These are phyloP conservation scores for Notarius quadriscutis DNA, from an alignment of 2,113 vertebrate species.

Conservation along the genomic window DNA sequence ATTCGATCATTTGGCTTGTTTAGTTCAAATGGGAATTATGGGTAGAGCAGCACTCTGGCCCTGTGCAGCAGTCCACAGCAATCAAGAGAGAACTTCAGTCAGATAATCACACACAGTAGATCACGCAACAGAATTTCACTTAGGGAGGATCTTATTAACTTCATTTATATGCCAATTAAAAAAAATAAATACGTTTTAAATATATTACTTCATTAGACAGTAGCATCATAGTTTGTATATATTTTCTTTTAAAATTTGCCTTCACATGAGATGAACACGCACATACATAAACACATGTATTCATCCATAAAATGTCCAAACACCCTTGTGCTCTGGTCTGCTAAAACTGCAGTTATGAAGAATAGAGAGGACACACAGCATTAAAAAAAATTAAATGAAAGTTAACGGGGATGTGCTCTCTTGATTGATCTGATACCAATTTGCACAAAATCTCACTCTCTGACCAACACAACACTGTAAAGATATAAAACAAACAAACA, in stretches of 20 bases:
- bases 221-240: constrained; percentile 47
- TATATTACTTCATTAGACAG: constrained; percentile 58
- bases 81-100: constrained; percentile 2
- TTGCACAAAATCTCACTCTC: constrained; percentile 34
- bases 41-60: constrained; percentile 13
- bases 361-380: constrained; percentile 55
- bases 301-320: constrained; percentile 56
- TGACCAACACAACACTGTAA: constrained; percentile 59
- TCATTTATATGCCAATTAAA: constrained; percentile 42
- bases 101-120: constrained; percentile 34
- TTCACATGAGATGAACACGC: constrained; percentile 41
- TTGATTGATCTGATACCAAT: constrained; percentile 27
- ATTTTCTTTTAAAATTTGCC: constrained; percentile 11
- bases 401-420: constrained; percentile 31
- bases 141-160: background rate
- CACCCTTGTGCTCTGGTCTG: constrained; percentile 75
- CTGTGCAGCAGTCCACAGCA: constrained; percentile 36
- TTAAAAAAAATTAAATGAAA: constrained; percentile 48
- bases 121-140: constrained; percentile 23
- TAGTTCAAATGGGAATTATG: background rate
- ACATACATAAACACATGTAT: constrained; percentile 30
- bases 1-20: background rate
- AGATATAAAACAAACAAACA: constrained; percentile 60
- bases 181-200: constrained; percentile 56
- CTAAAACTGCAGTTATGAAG: constrained; percentile 61